phyloP scores from a whole-genome alignment of 2,113 vertebrate species.

The Chiloscyllium plagiosum region DNA sequence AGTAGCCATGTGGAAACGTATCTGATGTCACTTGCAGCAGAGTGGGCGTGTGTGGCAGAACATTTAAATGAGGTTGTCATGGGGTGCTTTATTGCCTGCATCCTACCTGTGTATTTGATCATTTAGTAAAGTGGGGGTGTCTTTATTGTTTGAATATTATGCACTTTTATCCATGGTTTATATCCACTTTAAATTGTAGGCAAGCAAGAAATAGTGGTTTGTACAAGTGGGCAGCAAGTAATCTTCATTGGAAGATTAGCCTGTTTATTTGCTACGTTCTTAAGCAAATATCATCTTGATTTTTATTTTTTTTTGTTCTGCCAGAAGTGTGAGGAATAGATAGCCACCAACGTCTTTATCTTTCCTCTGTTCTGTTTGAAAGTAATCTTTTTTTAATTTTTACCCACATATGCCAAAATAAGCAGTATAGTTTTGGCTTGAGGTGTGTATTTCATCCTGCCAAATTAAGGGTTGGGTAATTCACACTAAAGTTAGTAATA shows the following conservation, averaged over 20 bases:
- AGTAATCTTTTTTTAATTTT: neutral
- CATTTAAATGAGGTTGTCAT: neutral
- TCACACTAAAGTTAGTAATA: neutral
- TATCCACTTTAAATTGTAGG: neutral
- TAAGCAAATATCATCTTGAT: neutral
- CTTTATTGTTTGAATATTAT: neutral
- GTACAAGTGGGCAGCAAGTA: too few relatives aligned
- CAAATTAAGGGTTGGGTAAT: neutral
- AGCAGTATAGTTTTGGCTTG: neutral
- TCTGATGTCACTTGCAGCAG: constrained; percentile 21
- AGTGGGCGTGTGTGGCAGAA: neutral
- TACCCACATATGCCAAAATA: neutral
- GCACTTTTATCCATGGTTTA: neutral
- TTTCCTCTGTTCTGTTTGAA: neutral
- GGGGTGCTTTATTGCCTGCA: neutral
- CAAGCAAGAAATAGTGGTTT: neutral
- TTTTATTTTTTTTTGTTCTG: neutral
- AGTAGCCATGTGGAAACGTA: constrained; percentile 32
- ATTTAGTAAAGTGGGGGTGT: neutral
- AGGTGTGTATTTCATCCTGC: neutral
- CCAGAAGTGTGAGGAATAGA: neutral
- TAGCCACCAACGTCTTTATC: neutral
- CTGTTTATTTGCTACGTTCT: neutral
- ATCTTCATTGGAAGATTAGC: neutral
- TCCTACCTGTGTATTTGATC: neutral